Base-by-base conservation (phyloP, 2,113 vertebrate species). In the Etheostoma spectabile region DNA sequence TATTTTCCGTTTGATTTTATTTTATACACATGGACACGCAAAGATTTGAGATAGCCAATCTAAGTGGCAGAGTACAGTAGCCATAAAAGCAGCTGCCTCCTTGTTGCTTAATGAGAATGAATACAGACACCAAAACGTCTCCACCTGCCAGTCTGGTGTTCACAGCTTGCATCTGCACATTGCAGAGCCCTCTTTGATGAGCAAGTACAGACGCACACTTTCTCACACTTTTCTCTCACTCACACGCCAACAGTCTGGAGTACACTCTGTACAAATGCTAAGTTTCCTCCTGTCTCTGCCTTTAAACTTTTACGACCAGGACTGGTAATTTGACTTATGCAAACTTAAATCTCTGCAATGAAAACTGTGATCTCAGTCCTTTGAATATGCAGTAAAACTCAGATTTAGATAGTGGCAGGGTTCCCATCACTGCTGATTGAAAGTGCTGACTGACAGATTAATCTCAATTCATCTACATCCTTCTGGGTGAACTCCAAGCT, bases 101-200 rank as follows among this genome's bases (percentile, higher is more conserved):
- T 65, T 80, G 74, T 69, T 18, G 35, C 84, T 77, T 91, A 89
- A 93, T 91, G 87, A 91, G 85, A 90, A 93, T 90, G 59, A 91
- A 88, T 84, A 80, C 86, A 90, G 74, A 82, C 45, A 12, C 79
- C 82, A 83, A 51, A 74, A 49, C 22, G 24, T 83, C 65, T 74
- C 65, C 82, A 75, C 66, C 77, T 84, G 86, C 61, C 83, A 38
- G 68, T 77, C 64, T 55, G 11, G n/a, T 69, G 49, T 83, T 82
- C 59, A n/a, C 52, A 81, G 74, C 84, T 85, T 81, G 33, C 70
- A 75, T 86, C 45, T 74, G 66, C 72, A 83, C 85, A 85, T 90
- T 83, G 46, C 55, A 62, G 73, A 2, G 61, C 16, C 27, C 33
- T 57, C 49, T 61, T 67, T 52, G 48, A 77, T 79, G 65, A 35